Base-by-base conservation (phyloP, 2,797 vertebrate genomes). In the Diplodus sargus region DNA sequence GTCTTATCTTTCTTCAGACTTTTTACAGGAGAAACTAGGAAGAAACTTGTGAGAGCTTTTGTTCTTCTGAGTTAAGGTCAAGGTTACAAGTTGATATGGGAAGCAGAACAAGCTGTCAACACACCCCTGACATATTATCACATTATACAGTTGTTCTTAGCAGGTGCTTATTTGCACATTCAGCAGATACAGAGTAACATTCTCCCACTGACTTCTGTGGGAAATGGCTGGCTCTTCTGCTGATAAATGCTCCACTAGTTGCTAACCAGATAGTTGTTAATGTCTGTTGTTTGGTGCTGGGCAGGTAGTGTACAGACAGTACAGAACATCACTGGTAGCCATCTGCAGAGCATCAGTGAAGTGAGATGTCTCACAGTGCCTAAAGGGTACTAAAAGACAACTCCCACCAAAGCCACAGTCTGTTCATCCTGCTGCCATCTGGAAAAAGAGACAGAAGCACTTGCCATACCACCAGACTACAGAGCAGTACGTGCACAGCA, bases 11-110 rank as follows among this genome's bases (percentile, higher is more conserved):
- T 62, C 42, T 72, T 22, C 56, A 71, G 56, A 57, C 18, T 18
- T 16, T 74, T 30, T 20, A 34, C 16, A 59, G 3, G 3, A 72
- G 17, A 49, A 59, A 8, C 20, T 14, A 60, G 25, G 11, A 48
- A 65, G 20, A 34, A 63, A 66, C 23, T 53, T 10, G 23, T 54
- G 42, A 5, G 20, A 60, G 30, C 1, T 23, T 49, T 3, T 28
- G 8, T 39, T 71, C 11, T 49, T 74, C 49, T 76, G 13, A 60
- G 34, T 53, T 22, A 22, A 56, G 12, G 54, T 43, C 71, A 66
- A 39, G n/a, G 47, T 69, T 68, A 51, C 15, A 52, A 15, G 20
- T 42, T 52, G 14, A n/a, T 23, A 61, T 34, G 23, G 10, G 25
- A 42, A 62, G 22, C 39, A 11, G 12, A 17, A 34, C 28, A 25